Evolutionary conservation across 2,888 invertebrate species (phyloP).

Genomic region (Diarsia mendica): DNA sequence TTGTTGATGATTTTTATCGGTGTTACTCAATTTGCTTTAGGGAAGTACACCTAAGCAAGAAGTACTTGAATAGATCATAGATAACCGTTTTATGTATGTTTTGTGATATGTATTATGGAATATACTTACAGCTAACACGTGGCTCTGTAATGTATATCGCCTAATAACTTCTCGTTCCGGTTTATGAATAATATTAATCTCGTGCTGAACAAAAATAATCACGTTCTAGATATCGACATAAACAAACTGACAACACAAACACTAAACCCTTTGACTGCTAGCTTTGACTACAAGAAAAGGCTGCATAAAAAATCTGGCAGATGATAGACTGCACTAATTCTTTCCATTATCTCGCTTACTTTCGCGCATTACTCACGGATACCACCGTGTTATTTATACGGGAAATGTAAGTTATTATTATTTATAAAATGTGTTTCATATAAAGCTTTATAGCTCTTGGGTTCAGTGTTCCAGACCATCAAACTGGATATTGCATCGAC

Average conservation of each 20-base stretch:
- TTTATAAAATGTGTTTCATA: no score
- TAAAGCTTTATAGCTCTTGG: no score
- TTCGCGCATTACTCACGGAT: no score
- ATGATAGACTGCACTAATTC: conserved; percentile 44
- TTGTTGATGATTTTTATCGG: background rate
- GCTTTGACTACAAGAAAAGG: no score
- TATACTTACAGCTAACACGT: background rate
- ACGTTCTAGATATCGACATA: conserved; percentile 7
- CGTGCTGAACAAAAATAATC: background rate
- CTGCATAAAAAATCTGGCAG: conserved; percentile 36
- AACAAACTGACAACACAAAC: conserved; percentile 28
- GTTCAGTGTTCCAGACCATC: no score
- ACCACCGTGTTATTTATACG: no score
- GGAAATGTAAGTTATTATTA: no score
- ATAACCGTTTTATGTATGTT: no score
- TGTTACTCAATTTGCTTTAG: conserved; percentile 34
- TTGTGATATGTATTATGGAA: no score
- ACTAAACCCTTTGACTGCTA: conserved; percentile 19
- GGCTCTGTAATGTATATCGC: background rate
- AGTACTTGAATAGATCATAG: background rate
- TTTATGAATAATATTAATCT: conserved; percentile 21
- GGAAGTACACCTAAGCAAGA: background rate
- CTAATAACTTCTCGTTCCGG: background rate
- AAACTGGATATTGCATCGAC: background rate
- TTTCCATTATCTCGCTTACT: conserved; percentile 44